Evolutionary conservation across 2,888 invertebrate species (phyloP), one percentile per base, ranked within the genome.

Genomic region (Pyralis farinalis): DNA sequence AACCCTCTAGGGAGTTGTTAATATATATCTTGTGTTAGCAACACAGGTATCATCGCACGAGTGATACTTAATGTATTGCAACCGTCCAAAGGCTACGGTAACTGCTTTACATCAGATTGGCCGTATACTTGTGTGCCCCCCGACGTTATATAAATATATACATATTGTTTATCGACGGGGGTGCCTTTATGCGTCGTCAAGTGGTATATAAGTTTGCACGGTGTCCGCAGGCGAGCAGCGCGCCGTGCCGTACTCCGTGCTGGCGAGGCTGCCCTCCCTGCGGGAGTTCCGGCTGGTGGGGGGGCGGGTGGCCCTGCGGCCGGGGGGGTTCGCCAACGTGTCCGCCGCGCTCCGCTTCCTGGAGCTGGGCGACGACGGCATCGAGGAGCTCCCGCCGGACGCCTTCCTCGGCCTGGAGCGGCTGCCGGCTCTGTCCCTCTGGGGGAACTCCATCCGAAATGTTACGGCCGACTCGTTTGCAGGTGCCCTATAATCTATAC

Each of bases 281-380:
- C 3, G 22, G 0, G 44, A 47, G 37, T 44, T 44, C 27, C 25
- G 47, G 0, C 33, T 44, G 1, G 34, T 31, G n/a, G 40, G 34
- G 0, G 47, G 28, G 4, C n/a, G 28, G 1, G 6, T 45, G 25
- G 3, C 2, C 1, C 30, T 1, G 5, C 11, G 0, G 30, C 30
- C 5, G 1, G 12, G 32, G 12, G 25, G 10, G 25, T 12, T 12
- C 7, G 7, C n/a, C 7, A 25, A 6, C 1, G 29, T 34, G 12
- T 21, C 30, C 8, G 27, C 35, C 6, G 21, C 9, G 12, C 35
- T 46, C 12, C 9, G 10, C 10, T 40, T 16, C 28, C 32, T 46
- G 30, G 45, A 40, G 22, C 21, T 46, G 12, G 28, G 36, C 16
- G 31, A 35, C 3, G 33, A 30, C 12, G 10, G 12, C 8, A 40